A percentile compares a stretch with the other conserved stretches of the same genome.
Conservation (phyloP, 2,888 invertebrate species). For the Parnassius orleans region DNA sequence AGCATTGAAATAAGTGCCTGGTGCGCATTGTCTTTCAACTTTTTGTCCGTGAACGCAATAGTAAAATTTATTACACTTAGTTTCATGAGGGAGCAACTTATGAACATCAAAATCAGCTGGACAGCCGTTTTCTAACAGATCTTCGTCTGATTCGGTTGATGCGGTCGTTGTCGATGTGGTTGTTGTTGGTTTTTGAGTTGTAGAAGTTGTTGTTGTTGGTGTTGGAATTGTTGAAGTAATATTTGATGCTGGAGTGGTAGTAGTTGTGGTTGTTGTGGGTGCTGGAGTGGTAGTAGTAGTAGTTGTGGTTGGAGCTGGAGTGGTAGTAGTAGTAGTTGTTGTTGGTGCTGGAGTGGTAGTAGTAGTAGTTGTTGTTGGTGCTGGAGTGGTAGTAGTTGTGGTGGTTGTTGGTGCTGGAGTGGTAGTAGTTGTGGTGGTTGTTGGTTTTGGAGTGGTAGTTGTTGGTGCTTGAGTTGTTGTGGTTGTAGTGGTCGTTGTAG, state of each 20-base stretch:
- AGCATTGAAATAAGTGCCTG: constrained; percentile 40
- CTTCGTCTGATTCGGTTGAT: no score
- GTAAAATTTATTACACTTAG: constrained; percentile 43
- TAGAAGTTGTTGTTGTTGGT: constrained; percentile 5
- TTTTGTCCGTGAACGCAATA: constrained; percentile 40
- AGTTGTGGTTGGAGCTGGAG: constrained; percentile 1
- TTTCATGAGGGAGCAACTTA: constrained; percentile 41
- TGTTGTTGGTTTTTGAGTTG: constrained; percentile 1
- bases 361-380: constrained; percentile 1
- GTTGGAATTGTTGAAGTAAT: background rate
- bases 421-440: constrained; percentile 2
- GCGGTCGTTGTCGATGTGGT: constrained; percentile 3
- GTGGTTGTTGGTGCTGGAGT: constrained; percentile 3
- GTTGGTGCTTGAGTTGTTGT: background rate
- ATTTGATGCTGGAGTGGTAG: background rate
- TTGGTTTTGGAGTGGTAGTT: constrained; percentile 5
- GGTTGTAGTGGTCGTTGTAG: background rate
- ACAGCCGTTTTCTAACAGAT: constrained; percentile 38
- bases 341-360: constrained; percentile 7
- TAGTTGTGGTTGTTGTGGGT: background rate
- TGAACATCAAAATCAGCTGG: constrained; percentile 38
- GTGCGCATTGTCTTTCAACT: constrained; percentile 31
- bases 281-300: constrained; percentile 5
- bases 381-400: constrained; percentile 9
- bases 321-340: constrained; percentile 5